Base-by-base conservation (phyloP, 1,140 invertebrate genomes). In the Bombus waltoni region DNA sequence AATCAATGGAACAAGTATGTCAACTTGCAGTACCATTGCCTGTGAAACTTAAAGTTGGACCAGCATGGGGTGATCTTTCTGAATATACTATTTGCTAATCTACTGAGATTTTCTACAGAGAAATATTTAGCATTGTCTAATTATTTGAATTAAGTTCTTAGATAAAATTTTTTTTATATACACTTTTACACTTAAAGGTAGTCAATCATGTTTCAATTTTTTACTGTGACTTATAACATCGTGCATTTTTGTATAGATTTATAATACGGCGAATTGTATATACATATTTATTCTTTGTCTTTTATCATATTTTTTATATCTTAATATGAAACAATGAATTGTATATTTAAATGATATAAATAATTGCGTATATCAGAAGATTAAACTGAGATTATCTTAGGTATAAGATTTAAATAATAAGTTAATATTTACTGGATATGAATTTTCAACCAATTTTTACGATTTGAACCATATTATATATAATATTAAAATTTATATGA, bases 21-120 rank as follows among this genome's bases (percentile, higher is more conserved):
- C 95, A 95, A 84, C 94, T 99, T 22, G 96, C 95, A 71, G 97
- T 99, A 1, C 97, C 97, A 70, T 95, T 99, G 38, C 98, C 98
- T 18, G 98, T 99, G 0, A 98, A 98, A 96, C 92, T 99, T 0
- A 98, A 97, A 95, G 94, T 95, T 81, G 99, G 99, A 18, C 93
- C 95, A 47, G 97, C 97, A 74, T 99, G 98, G 98, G 98, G 97
- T 3, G 93, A 96, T 76, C 92, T 97, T 62, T 92, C 95, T 62
- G 96, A 97, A 93, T 94, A 92, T 85, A 91, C 92, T 78, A 44
- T 85, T 78, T 86, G 35, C n/a, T 71, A 42, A 77, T 62, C 28
- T 35, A n/a, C 42, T 47, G 35, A 53, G 1, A 77, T 28, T 22
- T 62, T 32, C 11, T 53, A 32, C 73, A 59, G 57, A 15, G n/a